Evolutionary conservation across 2,888 invertebrate species (phyloP), one percentile per base, ranked within the genome.

Genomic region (Drosophila neonasuta): DNA sequence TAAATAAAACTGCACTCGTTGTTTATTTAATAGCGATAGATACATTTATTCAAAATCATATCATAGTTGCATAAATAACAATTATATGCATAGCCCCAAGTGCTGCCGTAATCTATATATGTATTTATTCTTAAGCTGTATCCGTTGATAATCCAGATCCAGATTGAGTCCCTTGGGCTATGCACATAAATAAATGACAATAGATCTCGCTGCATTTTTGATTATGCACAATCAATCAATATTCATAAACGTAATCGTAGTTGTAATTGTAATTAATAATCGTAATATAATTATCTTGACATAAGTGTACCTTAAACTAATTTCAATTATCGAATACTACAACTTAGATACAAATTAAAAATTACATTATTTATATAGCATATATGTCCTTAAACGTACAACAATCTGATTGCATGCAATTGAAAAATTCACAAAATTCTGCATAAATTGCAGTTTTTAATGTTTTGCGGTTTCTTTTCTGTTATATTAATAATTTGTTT

Each of bases 31-130:
- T 83, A 85, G 86, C 78, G 75, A 83, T 81, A 83, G 80, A 81
- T 86, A 81, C 76, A 83, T 81, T 86, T 81, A 86, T 81, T 85
- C 58, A 85, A 80, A 81, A 86, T 81, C 80, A 83, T 86, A 81
- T 81, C 81, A 74, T 74, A 69, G 58, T 71, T 80, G 74, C 78
- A 85, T 80, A 80, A 83, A 78, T 81, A 78, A 78, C 78, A 80
- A 61, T 73, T 74, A 76, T 78, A 71, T 71, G 73, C 68, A 58
- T 48, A 79, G 67, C 42, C 34, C 45, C 17, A 51, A 24, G 8
- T 10, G 24, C 8, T 8, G n/a, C 5, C 10, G 11, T 8, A 15
- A 46, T 11, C n/a, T 5, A 44, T 20, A 24, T 24, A 24, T 24
- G 24, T 24, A 24, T 24, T 24, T 24, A 24, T 13, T 15, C 20